A percentile compares a stretch with the other conserved stretches of the same genome.
These are phyloP conservation scores for Hydraecia micacea DNA, from an alignment of 2,888 invertebrate genomes.

Conservation along the genomic window DNA sequence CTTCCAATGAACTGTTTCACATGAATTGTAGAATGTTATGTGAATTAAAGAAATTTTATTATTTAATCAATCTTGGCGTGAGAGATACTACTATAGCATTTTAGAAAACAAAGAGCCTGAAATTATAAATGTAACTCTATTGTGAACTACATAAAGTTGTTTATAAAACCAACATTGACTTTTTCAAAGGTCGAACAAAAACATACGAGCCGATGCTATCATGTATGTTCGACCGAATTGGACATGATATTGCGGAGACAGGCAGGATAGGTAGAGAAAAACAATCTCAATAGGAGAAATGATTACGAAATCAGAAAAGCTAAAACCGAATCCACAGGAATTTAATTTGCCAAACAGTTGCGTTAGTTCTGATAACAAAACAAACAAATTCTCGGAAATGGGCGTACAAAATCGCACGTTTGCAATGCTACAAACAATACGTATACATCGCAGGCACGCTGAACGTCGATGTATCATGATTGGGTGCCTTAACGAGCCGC, in stretches of 20 bases:
- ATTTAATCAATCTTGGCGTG: constrained; percentile 13
- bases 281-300: constrained; percentile 39
- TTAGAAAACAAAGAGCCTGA: constrained; percentile 33
- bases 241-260: constrained; percentile 53
- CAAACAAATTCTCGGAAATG: constrained; percentile 52
- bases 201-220: constrained; percentile 33
- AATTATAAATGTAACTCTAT: constrained; percentile 36
- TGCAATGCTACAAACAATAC: constrained; percentile 44
- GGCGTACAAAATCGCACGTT: constrained; percentile 42
- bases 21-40: constrained; percentile 27
- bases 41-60: constrained; percentile 32
- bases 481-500: constrained; percentile 69
- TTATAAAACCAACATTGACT: constrained; percentile 51
- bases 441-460: constrained; percentile 22
- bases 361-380: constrained; percentile 38
- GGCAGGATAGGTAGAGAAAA: constrained; percentile 21
- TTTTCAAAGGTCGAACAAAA: constrained; percentile 57
- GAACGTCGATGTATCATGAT: constrained; percentile 63
- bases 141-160: constrained; percentile 44
- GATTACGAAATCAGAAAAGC: constrained; percentile 41
- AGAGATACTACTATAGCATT: constrained; percentile 29
- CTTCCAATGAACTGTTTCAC: constrained; percentile 54
- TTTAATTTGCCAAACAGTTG: constrained; percentile 47
- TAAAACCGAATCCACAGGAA: constrained; percentile 29
- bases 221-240: constrained; percentile 46